Percentiles rank a stretch among this genome's conserved stretches.
These are phyloP conservation scores for Petrophora chlorosata DNA, from an alignment of 2,888 invertebrate genomes.

Conservation along the genomic window DNA sequence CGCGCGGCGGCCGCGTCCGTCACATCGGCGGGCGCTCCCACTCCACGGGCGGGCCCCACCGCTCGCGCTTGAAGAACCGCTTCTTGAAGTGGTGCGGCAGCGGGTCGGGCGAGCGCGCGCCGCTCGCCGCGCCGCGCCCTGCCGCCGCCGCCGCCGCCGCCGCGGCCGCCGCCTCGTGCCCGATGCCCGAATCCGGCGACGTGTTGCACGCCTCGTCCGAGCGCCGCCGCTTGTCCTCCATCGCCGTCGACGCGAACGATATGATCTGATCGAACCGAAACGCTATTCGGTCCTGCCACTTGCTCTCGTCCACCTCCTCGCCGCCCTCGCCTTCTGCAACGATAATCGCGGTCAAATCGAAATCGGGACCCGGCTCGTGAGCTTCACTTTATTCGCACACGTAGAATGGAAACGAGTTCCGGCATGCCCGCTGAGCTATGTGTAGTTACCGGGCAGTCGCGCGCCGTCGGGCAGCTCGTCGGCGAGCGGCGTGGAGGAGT, in stretches of 20 bases:
- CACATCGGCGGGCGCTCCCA: constrained; percentile 81
- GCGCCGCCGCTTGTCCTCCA: constrained; percentile 92
- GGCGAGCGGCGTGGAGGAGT: constrained; percentile 85
- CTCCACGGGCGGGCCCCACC: constrained; percentile 85
- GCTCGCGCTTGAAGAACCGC: constrained; percentile 91
- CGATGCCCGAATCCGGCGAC: constrained; percentile 92
- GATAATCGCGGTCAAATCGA: constrained; percentile 9
- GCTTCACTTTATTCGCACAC: too few species aligned
- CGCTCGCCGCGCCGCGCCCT: constrained; percentile 60
- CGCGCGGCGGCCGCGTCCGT: constrained; percentile 56
- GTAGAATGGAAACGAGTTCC: too few species aligned
- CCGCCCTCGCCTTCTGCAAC: constrained; percentile 83
- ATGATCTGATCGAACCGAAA: constrained; percentile 97
- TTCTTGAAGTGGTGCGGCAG: constrained; percentile 89
- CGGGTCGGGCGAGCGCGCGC: constrained; percentile 56
- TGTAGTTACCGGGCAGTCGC: constrained; percentile 63
- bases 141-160: constrained; percentile 60
- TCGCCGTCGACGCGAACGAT: constrained; percentile 95
- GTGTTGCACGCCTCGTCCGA: constrained; percentile 93
- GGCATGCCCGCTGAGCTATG: background rate
- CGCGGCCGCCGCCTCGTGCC: constrained; percentile 85
- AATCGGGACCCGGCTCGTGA: too few species aligned
- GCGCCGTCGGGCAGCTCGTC: constrained; percentile 81
- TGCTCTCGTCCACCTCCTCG: constrained; percentile 90
- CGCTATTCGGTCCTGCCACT: constrained; percentile 97